These are phyloP conservation scores for Archegozetes longisetosus DNA, from an alignment of 1,140 invertebrate genomes.

Conservation along the genomic window DNA sequence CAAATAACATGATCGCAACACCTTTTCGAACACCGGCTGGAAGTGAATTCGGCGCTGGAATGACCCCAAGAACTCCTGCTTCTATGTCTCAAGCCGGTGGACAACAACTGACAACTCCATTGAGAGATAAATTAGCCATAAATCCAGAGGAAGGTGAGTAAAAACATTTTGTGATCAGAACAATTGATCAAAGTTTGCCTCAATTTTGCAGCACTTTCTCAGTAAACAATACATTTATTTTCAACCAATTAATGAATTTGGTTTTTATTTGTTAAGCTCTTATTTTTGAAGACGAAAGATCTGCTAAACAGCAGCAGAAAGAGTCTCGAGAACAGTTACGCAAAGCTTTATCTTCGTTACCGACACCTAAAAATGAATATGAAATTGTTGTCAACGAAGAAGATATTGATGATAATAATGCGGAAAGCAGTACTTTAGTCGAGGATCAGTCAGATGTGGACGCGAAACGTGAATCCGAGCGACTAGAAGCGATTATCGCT, in stretches of 20 bases:
- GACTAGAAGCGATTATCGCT: conserved; percentile 32
- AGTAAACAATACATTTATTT: too few relatives aligned
- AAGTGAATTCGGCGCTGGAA: neutral
- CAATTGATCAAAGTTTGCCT: too few relatives aligned
- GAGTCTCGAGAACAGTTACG: conserved; percentile 50
- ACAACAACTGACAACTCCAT: conserved; percentile 34
- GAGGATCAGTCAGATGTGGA: conserved; percentile 86
- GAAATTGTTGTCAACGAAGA: conserved; percentile 91
- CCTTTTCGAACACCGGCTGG: conserved; percentile 51
- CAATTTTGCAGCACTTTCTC: too few relatives aligned
- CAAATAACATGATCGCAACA: conserved; percentile 87
- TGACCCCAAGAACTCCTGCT: conserved; percentile 19
- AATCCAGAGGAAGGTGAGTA: conserved; percentile 82
- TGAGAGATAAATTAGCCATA: conserved; percentile 87
- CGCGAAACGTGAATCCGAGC: conserved; percentile 41
- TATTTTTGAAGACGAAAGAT: conserved; percentile 29
- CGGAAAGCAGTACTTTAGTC: conserved; percentile 30
- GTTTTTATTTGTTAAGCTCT: too few relatives aligned
- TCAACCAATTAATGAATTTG: too few relatives aligned
- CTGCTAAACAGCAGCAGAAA: conserved; percentile 25
- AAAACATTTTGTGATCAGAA: too few relatives aligned
- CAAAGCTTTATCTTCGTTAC: conserved; percentile 57
- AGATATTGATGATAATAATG: conserved; percentile 38
- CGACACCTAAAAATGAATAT: conserved; percentile 87
- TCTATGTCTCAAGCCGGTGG: conserved; percentile 17